A percentile compares a stretch with the other conserved stretches of the same genome.
Evolutionary conservation across 1,140 invertebrate genomes (phyloP).

Genomic region (Solen grandis): DNA sequence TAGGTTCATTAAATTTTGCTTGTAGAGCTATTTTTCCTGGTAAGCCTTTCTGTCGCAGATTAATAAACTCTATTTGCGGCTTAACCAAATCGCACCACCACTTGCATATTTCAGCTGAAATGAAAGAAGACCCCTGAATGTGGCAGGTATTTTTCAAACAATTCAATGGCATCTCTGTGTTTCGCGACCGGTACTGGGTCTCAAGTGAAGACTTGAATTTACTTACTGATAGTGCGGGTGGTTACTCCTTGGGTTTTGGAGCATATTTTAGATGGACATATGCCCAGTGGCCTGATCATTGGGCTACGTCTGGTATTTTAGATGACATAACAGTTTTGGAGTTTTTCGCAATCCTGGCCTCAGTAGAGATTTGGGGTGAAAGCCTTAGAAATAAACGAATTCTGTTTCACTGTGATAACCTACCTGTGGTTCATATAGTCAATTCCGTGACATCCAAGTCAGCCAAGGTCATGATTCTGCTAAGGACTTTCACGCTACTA

Average conservation of each 20-base stretch:
- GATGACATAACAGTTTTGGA: constrained; percentile 23
- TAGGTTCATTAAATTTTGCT: no score
- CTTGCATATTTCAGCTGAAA: constrained; percentile 19
- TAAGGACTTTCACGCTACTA: not conserved
- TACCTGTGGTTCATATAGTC: no score
- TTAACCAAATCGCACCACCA: constrained; percentile 34
- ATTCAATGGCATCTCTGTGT: no score
- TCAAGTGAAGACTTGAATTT: no score
- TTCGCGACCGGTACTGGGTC: no score
- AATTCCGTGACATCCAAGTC: constrained; percentile 6
- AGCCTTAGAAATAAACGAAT: constrained; percentile 1
- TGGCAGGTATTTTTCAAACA: no score
- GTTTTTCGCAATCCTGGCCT: constrained; percentile 40
- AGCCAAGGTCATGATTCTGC: constrained; percentile 6
- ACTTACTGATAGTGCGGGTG: constrained; percentile 6
- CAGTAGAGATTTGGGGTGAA: not conserved
- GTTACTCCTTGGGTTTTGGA: not conserved
- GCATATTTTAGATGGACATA: constrained; percentile 2
- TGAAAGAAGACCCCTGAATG: constrained; percentile 20
- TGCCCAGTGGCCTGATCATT: no score
- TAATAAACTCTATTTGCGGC: no score
- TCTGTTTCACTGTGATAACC: not conserved
- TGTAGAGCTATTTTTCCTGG: constrained; percentile 28
- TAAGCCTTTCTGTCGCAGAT: constrained; percentile 47
- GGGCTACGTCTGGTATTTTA: not conserved